phyloP scores from a whole-genome alignment of 2,113 vertebrate genomes.

The Craseonycteris thonglongyai region DNA sequence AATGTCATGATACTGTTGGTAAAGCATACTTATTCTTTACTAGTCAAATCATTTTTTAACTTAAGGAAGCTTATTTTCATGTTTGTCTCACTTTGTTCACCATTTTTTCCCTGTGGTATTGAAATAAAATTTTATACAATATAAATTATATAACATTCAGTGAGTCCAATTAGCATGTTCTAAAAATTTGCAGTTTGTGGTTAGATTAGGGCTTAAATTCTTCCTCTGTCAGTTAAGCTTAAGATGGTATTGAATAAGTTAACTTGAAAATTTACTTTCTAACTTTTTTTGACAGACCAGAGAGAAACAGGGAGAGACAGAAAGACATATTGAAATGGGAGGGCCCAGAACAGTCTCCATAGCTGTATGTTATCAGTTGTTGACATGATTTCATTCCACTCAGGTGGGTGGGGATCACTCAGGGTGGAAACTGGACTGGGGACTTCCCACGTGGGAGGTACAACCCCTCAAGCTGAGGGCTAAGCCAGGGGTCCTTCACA shows the following conservation, averaged over 20 bases:
- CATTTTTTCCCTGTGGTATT: background rate
- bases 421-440: no score
- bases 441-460: no score
- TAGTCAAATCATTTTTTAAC: background rate
- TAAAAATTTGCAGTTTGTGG: background rate
- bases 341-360: no score
- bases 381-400: no score
- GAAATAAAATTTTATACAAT: background rate
- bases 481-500: no score
- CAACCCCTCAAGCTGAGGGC: no score
- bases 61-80: background rate
- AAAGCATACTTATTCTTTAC: background rate
- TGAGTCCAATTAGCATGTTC: background rate
- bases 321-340: no score
- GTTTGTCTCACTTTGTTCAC: background rate
- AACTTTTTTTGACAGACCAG: no score
- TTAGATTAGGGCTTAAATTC: background rate
- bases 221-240: background rate
- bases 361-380: no score
- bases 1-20: background rate
- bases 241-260: background rate
- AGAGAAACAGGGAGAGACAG: no score
- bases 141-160: background rate
- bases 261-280: background rate
- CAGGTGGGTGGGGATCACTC: no score